A percentile compares a stretch with the other conserved stretches of the same genome.
phyloP scores from a whole-genome alignment of 53 echinoderm and acorn worm genomes.

The Glandiceps talaboti region DNA sequence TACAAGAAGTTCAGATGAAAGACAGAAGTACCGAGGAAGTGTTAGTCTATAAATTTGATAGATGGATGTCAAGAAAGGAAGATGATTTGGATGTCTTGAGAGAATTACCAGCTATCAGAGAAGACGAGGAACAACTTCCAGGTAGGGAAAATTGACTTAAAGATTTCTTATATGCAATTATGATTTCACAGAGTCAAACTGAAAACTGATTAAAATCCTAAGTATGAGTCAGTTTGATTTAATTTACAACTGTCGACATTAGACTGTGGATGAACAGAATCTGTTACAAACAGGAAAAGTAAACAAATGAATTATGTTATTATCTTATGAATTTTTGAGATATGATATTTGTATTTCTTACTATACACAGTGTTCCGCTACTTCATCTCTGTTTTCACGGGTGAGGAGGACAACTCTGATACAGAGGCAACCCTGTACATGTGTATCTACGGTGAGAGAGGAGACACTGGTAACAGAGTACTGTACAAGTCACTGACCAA shows the following conservation, averaged over 20 bases:
- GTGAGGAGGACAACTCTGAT: constrained; percentile 31
- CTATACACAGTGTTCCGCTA: constrained; percentile 33
- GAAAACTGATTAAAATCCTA: background rate
- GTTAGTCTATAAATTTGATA: constrained; percentile 8
- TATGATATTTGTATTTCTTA: too few species aligned
- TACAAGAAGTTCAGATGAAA: constrained; percentile 17
- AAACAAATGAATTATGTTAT: too few species aligned
- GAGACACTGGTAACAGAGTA: constrained; percentile 30
- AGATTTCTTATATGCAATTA: too few species aligned
- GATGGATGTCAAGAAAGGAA: constrained; percentile 1
- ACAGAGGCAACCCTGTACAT: constrained; percentile 38
- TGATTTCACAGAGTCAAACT: too few species aligned
- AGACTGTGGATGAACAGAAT: too few species aligned
- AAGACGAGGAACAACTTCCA: constrained; percentile 1
- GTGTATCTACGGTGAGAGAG: constrained; percentile 26
- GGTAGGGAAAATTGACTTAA: constrained; percentile 10
- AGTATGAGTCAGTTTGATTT: background rate
- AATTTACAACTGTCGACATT: too few species aligned
- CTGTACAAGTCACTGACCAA: constrained; percentile 45
- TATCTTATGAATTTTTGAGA: too few species aligned
- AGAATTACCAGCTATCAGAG: constrained; percentile 8
- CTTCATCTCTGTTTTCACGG: constrained; percentile 42
- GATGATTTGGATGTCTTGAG: constrained; percentile 4
- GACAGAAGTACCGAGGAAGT: constrained; percentile 1
- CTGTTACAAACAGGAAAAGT: too few species aligned